These are phyloP conservation scores for Istiophorus platypterus DNA, from an alignment of 2,113 vertebrate species.

Conservation along the genomic window DNA sequence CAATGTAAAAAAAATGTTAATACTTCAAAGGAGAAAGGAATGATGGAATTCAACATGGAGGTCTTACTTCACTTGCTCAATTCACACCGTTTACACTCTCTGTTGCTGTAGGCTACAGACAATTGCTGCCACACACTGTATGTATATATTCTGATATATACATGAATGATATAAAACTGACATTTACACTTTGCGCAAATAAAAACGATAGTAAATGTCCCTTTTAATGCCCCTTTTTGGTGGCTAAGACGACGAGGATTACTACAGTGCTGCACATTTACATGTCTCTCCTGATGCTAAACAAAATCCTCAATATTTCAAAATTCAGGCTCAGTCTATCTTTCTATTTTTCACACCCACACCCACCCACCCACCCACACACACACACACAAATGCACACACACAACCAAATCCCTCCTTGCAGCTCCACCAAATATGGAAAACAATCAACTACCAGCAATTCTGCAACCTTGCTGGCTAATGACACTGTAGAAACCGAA, in stretches of 20 bases:
- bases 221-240: slow-evolving; percentile 32
- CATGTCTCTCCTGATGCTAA: slow-evolving; percentile 34
- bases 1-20: slow-evolving; percentile 66
- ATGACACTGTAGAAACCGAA: slow-evolving; percentile 23
- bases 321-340: slow-evolving; percentile 24
- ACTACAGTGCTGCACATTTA: slow-evolving; percentile 15
- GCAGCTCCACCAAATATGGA: slow-evolving; percentile 32
- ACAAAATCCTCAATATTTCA: slow-evolving; percentile 32
- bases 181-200: slow-evolving; percentile 56
- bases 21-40: slow-evolving; percentile 73
- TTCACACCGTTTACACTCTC: slow-evolving; percentile 57
- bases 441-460: slow-evolving; percentile 44
- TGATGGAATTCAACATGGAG: slow-evolving; percentile 71
- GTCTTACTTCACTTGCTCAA: slow-evolving; percentile 54
- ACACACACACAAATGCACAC: slow-evolving; percentile 23
- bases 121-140: slow-evolving; percentile 37
- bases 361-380: slow-evolving; percentile 18
- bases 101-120: slow-evolving; percentile 57
- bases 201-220: slow-evolving; percentile 58
- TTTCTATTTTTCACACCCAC: slow-evolving; percentile 18
- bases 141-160: slow-evolving; percentile 48
- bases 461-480: slow-evolving; percentile 10
- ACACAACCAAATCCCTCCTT: slow-evolving; percentile 21
- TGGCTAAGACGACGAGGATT: slow-evolving; percentile 29
- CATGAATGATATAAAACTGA: slow-evolving; percentile 53